Evolutionary conservation across 1,140 invertebrate species (phyloP).

Genomic region (Drosophila nebulosa): DNA sequence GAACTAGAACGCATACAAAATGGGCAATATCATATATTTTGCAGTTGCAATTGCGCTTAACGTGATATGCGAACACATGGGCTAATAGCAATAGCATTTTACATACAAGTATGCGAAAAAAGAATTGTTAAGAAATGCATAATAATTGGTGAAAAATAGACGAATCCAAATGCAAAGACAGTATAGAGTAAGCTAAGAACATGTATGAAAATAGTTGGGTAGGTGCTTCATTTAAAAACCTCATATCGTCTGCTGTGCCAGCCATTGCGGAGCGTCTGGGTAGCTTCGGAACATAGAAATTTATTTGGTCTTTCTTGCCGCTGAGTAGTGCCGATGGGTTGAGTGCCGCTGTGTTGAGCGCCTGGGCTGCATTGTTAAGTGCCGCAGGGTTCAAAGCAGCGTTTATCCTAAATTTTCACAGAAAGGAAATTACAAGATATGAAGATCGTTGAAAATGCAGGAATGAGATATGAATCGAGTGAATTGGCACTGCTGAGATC

Average conservation of each 20-base stretch:
- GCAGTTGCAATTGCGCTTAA: constrained; percentile 3
- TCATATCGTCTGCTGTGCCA: constrained; percentile 59
- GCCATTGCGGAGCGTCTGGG: constrained; percentile 53
- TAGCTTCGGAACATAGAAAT: constrained; percentile 76
- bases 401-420: constrained; percentile 70
- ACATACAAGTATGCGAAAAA: constrained; percentile 9
- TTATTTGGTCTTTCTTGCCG: constrained; percentile 74
- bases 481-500: background rate
- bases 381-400: constrained; percentile 72
- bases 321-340: constrained; percentile 71
- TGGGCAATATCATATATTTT: constrained; percentile 8
- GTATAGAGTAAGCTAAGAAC: constrained; percentile 27
- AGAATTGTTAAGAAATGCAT: constrained; percentile 31
- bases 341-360: constrained; percentile 72
- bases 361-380: constrained; percentile 76
- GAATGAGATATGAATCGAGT: constrained; percentile 21
- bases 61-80: constrained; percentile 30
- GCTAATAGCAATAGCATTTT: constrained; percentile 7
- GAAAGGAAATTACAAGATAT: constrained; percentile 38
- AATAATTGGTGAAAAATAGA: constrained; percentile 45
- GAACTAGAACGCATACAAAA: constrained; percentile 9
- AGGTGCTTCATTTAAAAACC: constrained; percentile 65
- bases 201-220: constrained; percentile 20
- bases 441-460: constrained; percentile 9
- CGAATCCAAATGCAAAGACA: constrained; percentile 52